Percentiles rank a stretch among this genome's conserved stretches.
phyloP scores from a whole-genome alignment of 1,140 invertebrate genomes.

The Drosophila erecta region DNA sequence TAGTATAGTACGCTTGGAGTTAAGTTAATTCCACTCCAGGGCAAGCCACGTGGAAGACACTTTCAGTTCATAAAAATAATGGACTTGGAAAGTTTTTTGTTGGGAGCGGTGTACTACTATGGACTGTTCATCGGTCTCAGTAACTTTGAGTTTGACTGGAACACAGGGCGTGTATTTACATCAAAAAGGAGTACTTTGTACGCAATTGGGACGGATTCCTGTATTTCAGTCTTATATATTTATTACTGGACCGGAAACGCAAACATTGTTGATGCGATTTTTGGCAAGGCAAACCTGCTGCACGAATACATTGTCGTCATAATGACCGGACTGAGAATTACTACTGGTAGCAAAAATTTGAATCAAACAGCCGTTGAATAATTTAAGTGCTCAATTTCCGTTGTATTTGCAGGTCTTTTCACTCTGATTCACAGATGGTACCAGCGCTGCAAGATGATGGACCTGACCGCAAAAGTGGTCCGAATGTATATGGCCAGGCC shows the following conservation, averaged over 20 bases:
- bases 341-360: neutral
- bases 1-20: neutral
- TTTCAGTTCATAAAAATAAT: conserved; percentile 21
- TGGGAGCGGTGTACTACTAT: conserved; percentile 10
- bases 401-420: neutral
- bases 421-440: conserved; percentile 19
- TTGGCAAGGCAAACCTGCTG: neutral
- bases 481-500: conserved; percentile 4
- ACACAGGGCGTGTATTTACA: conserved; percentile 7
- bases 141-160: conserved; percentile 29
- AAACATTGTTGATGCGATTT: neutral
- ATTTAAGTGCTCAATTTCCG: too few species aligned
- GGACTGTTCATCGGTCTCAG: conserved; percentile 21
- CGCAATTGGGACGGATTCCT: neutral
- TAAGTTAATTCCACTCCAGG: neutral
- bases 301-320: conserved; percentile 15
- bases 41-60: too few species aligned
- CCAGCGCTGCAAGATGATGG: conserved; percentile 1
- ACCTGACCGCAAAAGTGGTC: neutral
- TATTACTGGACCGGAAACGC: neutral
- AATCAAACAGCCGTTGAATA: too few species aligned
- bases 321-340: neutral
- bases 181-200: conserved; percentile 11
- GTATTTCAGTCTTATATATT: neutral
- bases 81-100: conserved; percentile 1